Base-by-base conservation (phyloP, 1,140 invertebrate genomes). In the Globodera rostochiensis region DNA sequence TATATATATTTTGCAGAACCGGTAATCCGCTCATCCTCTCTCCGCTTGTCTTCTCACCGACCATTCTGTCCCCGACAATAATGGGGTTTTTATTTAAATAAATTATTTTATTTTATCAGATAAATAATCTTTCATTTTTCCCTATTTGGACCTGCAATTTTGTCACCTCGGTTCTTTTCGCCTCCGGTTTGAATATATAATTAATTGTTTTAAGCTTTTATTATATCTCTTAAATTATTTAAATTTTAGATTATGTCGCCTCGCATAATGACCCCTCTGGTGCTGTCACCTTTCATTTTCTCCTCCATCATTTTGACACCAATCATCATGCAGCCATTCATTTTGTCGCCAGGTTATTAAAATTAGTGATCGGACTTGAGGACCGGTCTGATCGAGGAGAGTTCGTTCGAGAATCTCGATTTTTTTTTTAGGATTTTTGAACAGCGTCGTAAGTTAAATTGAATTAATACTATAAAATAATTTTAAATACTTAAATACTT, bases 271-370 rank as follows among this genome's bases (percentile, higher is more conserved):
- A 75, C 80, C 3, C 86, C 88, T 6, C 46, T 86, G 47, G 77
- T 86, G 21, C n/a, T 86, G 57, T 86, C 85, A 13, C 86, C 86
- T 6, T 86, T 86, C 47, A 76, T 86, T n/a, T 79, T 86, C 60
- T 80, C 85, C 11, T 77, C 85, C 5, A 67, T 87, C 6, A 85
- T 86, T 64, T 57, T 84, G 57, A 76, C 84, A 4, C 83, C 83
- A 25, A 60, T 69, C 8, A 66, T 73, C 4, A 64, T 79, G 47
- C 45, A 76, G 49, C 64, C 82, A 36, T 76, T 83, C 64, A 84
- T 86, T 74, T 60, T 86, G 13, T 86, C 85, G 21, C 84, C 84
- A 66, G 70, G 73, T 69, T 0, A 80, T 25, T 25, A 25, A 25
- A 25, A 25, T 25, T 25, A 25, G 25, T 25, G 25, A 25, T 25